These are phyloP conservation scores for Poeciliopsis retropinna DNA, from an alignment of 2,113 vertebrate genomes.

Conservation along the genomic window DNA sequence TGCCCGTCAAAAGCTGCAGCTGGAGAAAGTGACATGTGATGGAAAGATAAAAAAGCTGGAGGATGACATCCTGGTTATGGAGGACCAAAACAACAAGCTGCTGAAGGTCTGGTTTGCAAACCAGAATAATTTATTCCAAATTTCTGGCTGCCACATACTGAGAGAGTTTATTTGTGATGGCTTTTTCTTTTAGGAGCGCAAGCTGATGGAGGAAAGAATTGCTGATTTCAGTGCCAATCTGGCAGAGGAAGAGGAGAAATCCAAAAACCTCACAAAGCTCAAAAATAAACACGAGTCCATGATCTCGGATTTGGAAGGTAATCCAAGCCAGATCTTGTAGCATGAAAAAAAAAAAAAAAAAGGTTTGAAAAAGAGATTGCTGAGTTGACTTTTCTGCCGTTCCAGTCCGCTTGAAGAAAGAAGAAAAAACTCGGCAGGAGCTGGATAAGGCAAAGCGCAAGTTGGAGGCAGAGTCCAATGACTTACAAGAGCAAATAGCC, in stretches of 20 bases:
- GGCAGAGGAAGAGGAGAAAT: slow-evolving; percentile 96
- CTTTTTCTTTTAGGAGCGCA: slow-evolving; percentile 86
- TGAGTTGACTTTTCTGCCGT: not conserved
- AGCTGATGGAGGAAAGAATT: slow-evolving; percentile 91
- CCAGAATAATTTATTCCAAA: not conserved
- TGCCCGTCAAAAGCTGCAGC: slow-evolving; percentile 93
- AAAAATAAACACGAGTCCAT: slow-evolving; percentile 98
- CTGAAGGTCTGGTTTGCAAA: slow-evolving; percentile 79
- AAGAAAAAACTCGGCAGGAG: slow-evolving; percentile 94
- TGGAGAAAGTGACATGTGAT: slow-evolving; percentile 93
- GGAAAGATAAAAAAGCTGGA: slow-evolving; percentile 97
- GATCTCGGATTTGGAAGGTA: slow-evolving; percentile 97
- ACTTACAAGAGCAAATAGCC: slow-evolving; percentile 90
- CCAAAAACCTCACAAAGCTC: slow-evolving; percentile 95
- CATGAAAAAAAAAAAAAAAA: not conserved
- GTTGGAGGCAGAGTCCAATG: slow-evolving; percentile 88
- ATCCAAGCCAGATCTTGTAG: not conserved
- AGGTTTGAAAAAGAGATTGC: not conserved
- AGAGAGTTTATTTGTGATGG: not conserved
- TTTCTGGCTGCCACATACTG: not conserved
- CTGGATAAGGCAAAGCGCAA: slow-evolving; percentile 94
- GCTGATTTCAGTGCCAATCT: slow-evolving; percentile 92
- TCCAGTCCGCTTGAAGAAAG: slow-evolving; percentile 92
- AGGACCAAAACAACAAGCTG: slow-evolving; percentile 95
- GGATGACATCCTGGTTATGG: slow-evolving; percentile 91